Evolutionary conservation across 1,140 invertebrate genomes (phyloP), one percentile per base, ranked within the genome.

Genomic region (Lethocerus indicus): DNA sequence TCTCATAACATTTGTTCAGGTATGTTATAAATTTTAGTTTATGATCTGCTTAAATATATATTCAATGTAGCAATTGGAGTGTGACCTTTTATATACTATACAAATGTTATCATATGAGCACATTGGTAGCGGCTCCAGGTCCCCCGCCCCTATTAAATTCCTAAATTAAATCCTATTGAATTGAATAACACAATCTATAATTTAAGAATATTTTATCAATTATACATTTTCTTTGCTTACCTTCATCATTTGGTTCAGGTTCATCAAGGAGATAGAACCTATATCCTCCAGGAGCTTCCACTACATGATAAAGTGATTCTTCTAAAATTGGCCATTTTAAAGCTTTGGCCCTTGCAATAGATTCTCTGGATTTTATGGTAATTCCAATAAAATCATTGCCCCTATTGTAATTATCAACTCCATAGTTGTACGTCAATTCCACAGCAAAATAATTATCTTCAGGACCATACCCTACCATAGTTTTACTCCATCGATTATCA

Each of bases 371-470:
- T 60, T 78, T 71, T 32, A 96, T 81, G 21, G 83, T 87, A 12
- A 96, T 79, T 16, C 88, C 87, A 46, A 75, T 66, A 61, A 92
- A 94, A 67, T 95, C 92, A 71, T 95, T 95, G 44, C 91, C 67
- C 53, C 73, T 63, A 55, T 86, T 76, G 62, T 98, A 98, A 49
- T 71, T 66, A 55, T 78, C 77, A 20, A 98, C 76, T 20, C 87
- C 89, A 71, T 98, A 98, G 62, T 98, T 98, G 61, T 98, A 98
- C 16, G 93, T 98, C 4, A 98, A 68, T 66, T 98, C 95, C 27
- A 96, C 71, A 3, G 95, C 93, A 76, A 98, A 98, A 67, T 97
- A 86, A 44, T 75, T 73, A 59, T 93, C 85, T 69, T 98, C 95
- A 7, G 84, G 78, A 1, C 94, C 94, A 73, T 95, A 98, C 12